Conservation (phyloP, 2,888 invertebrate species). For the Julus scanicus region DNA sequence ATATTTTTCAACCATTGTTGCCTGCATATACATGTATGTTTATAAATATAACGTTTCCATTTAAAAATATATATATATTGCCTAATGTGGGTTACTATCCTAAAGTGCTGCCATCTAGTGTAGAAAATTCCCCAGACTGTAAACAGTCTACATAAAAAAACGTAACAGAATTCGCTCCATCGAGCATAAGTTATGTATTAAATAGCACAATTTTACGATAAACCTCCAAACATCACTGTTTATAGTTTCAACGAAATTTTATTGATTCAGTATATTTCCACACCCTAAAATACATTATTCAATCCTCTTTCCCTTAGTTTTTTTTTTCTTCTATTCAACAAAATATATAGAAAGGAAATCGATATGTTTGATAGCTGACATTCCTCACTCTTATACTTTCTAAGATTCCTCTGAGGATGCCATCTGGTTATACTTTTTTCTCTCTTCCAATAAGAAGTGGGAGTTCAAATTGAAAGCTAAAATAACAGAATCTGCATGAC, state of each 20-base stretch:
- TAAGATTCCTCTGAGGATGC: not conserved
- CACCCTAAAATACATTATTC: not conserved
- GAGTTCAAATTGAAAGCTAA: not conserved
- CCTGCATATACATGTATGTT: no score
- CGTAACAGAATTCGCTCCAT: not conserved
- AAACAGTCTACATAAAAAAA: not conserved
- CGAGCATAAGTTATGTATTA: not conserved
- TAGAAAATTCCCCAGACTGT: not conserved
- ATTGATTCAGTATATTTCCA: not conserved
- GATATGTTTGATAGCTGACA: not conserved
- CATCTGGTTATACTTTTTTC: not conserved
- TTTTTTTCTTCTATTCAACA: not conserved
- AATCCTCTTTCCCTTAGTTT: not conserved
- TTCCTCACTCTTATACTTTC: not conserved
- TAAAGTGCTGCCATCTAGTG: not conserved
- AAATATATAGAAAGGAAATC: slow-evolving; percentile 1
- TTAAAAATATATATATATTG: no score
- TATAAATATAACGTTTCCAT: no score
- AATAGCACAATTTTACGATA: not conserved
- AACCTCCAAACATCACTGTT: not conserved
- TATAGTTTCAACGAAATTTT: not conserved
- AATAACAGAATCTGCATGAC: not conserved
- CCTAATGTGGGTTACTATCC: no score
- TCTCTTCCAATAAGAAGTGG: not conserved
- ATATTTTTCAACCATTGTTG: no score